A percentile compares a stretch with the other conserved stretches of the same genome.
Conservation (phyloP, 2,888 invertebrate species). For the Encarsia formosa region DNA sequence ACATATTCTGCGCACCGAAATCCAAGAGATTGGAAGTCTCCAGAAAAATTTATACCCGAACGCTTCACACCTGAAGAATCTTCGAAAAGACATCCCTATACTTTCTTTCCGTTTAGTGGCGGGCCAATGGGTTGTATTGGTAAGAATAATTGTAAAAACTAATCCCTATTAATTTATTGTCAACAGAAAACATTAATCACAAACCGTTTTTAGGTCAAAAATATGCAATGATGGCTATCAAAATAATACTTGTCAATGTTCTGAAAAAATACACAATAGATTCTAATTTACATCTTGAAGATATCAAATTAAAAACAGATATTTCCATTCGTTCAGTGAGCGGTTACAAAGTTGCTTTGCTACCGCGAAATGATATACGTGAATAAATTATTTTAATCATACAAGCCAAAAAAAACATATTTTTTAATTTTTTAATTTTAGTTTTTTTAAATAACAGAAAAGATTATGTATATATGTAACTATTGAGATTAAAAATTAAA, state of each 20-base stretch:
- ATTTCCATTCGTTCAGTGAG: slow-evolving; percentile 30
- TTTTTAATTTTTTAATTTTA: no score
- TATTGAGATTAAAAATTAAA: no score
- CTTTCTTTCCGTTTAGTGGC: slow-evolving; percentile 30
- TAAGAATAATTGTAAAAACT: slow-evolving; percentile 7
- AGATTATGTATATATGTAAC: no score
- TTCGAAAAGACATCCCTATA: slow-evolving; percentile 26
- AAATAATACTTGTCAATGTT: slow-evolving; percentile 29
- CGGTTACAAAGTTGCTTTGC: slow-evolving; percentile 29
- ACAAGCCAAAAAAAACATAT: no score
- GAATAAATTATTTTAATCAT: no score
- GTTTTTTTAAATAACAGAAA: no score
- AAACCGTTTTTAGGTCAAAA: slow-evolving; percentile 31
- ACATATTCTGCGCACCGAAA: slow-evolving; percentile 26
- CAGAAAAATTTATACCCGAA: slow-evolving; percentile 29
- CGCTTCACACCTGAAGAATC: slow-evolving; percentile 25
- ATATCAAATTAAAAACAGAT: slow-evolving; percentile 26
- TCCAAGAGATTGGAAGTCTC: slow-evolving; percentile 25
- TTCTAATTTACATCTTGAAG: slow-evolving; percentile 13
- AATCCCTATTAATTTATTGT: neutral
- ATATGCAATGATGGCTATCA: slow-evolving; percentile 31
- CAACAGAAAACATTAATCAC: slow-evolving; percentile 1
- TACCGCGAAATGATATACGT: slow-evolving; percentile 5
- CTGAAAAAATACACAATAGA: slow-evolving; percentile 24
- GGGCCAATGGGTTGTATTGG: slow-evolving; percentile 31